These are phyloP conservation scores for Parelbella ahira DNA, from an alignment of 2,888 invertebrate species.

Conservation along the genomic window DNA sequence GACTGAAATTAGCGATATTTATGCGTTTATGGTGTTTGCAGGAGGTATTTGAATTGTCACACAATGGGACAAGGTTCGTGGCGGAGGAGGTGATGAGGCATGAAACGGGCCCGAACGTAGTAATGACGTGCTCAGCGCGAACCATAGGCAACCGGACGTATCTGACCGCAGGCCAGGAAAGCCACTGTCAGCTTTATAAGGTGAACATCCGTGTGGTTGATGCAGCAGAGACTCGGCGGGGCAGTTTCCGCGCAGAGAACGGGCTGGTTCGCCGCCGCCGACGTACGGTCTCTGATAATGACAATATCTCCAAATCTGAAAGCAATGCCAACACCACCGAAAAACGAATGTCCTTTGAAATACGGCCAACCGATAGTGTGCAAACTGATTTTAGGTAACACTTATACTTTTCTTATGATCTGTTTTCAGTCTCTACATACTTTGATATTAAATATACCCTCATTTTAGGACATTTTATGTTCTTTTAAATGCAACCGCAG, in stretches of 20 bases:
- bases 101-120: slow-evolving; percentile 93
- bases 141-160: slow-evolving; percentile 87
- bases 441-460: no score
- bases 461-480: no score
- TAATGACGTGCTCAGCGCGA: slow-evolving; percentile 93
- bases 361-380: slow-evolving; percentile 88
- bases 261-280: slow-evolving; percentile 65
- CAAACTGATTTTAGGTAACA: slow-evolving; percentile 93
- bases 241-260: slow-evolving; percentile 75
- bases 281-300: slow-evolving; percentile 79
- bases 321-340: slow-evolving; percentile 66
- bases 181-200: slow-evolving; percentile 92
- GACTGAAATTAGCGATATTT: no score
- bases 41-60: slow-evolving; percentile 96
- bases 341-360: slow-evolving; percentile 86
- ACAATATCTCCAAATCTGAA: slow-evolving; percentile 69
- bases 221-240: slow-evolving; percentile 79
- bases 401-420: no score
- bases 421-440: no score
- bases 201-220: slow-evolving; percentile 82
- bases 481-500: no score
- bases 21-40: no score
- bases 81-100: slow-evolving; percentile 94
- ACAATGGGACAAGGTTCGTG: slow-evolving; percentile 90
- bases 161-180: slow-evolving; percentile 94